Evolutionary conservation across 2,888 invertebrate species (phyloP).

Genomic region (Temnothorax rugatulus): DNA sequence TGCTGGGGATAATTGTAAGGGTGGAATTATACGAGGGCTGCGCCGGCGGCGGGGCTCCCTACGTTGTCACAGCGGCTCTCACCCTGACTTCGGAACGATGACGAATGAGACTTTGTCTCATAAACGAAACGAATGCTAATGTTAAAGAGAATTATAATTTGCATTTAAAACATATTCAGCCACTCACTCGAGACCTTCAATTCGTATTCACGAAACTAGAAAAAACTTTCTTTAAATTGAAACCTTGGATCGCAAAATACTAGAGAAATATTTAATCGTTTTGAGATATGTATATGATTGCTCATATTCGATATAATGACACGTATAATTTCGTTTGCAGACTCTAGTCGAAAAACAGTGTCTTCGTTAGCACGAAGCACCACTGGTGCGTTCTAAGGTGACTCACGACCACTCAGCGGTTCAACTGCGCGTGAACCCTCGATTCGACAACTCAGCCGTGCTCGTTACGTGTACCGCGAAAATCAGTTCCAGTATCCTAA

Average conservation of each 20-base stretch:
- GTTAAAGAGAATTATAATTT: slow-evolving; percentile 45
- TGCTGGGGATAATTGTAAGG: slow-evolving; percentile 86
- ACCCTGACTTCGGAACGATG: slow-evolving; percentile 63
- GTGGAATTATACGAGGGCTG: slow-evolving; percentile 85
- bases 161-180: slow-evolving; percentile 33
- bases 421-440: slow-evolving; percentile 82
- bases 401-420: slow-evolving; percentile 82
- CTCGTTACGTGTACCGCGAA: slow-evolving; percentile 84
- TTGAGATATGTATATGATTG: not conserved
- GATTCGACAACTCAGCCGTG: slow-evolving; percentile 81
- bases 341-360: not conserved
- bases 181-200: not conserved
- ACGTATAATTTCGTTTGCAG: not conserved
- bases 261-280: not conserved
- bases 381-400: slow-evolving; percentile 81
- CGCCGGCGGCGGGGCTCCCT: slow-evolving; percentile 77
- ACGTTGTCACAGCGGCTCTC: slow-evolving; percentile 80
- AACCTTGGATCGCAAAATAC: not conserved
- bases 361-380: slow-evolving; percentile 67
- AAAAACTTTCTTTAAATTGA: not conserved
- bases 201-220: not conserved
- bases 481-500: slow-evolving; percentile 82
- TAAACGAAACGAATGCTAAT: slow-evolving; percentile 58
- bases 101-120: slow-evolving; percentile 53
- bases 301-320: not conserved